Base-by-base conservation (phyloP, 92 coral and sea anemone species). In the Bergia puertoricense region DNA sequence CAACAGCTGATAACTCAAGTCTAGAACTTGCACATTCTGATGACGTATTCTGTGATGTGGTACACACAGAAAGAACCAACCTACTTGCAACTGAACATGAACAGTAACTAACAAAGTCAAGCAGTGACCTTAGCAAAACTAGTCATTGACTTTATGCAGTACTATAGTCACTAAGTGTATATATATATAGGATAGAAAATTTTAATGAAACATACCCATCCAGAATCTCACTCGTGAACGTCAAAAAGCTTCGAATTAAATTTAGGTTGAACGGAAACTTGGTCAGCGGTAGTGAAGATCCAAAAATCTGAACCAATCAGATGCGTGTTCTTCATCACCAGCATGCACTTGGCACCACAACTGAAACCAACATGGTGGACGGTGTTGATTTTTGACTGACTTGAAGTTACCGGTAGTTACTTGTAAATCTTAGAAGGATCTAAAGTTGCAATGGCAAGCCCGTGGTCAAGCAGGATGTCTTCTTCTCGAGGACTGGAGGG, bases 391-490 rank as follows among this genome's bases (percentile, higher is more conserved):
- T 76, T 73, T 86, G 85, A 79, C 66, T 13, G 59, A n/a, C 59
- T 68, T 8, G 50, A 85, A 69, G 42, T 30, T 74, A 9, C 30
- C 16, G 65, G 10, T 15, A 10, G 11, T 46, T 46, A 56, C 14
- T 56, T 62, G 69, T 75, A 50, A 2, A 41, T 56, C 20, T 50
- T 69, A 54, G 44, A 5, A 38, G 8, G 77, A 37, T 37, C 68
- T 54, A 10, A 18, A 69, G 73, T 74, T 39, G 73, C 14, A 30
- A 94, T 94, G 97, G 82, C 95, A 39, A 92, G 95, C 76, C 97
- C 97, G 23, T 94, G 97, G 97, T 82, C 95, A 56, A 90, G 91
- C 39, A 76, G 79, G 86, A 59, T 88, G 54, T 81, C 79, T 44
- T 68, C 88, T 15, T 91, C 91, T 8, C 91, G 88, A 46, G 79